Evolutionary conservation across 2,113 vertebrate genomes (phyloP), one percentile per base, ranked within the genome.

Genomic region (Willisornis vidua): DNA sequence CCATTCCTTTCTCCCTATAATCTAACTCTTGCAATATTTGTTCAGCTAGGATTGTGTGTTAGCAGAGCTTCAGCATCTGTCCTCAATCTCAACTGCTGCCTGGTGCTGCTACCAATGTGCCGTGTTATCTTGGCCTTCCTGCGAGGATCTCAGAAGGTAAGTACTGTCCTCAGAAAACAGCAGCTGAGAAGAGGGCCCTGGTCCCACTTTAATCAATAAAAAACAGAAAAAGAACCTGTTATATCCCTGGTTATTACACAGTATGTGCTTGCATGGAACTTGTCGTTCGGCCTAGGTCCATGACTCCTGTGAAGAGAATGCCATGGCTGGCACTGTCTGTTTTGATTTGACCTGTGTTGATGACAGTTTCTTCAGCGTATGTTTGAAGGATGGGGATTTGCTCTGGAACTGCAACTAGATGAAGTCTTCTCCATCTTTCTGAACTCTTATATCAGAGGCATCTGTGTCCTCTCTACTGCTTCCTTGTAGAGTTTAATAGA

Each of bases 61-160:
- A 99, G 99, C 98, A 98, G 99, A 98, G 99, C 99, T 23, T 99
- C 99, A 6, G 99, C 99, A 0, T 98, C 99, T 25, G 98, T 99
- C 83, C 98, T 99, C 79, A 99, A 99, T 97, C 95, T 99, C 95
- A 99, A 99, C 98, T 99, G 99, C 98, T 98, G 99, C 95, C 97
- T 99, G 49, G 98, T 99, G 85, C 98, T 99, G 79, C 92, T 99
- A 49, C 99, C 99, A 1, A 98, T 99, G 98, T 99, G 99, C 85
- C 98, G 99, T 29, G 98, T 98, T 18, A 92, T 99, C 86, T 93
- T 99, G 96, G 98, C 99, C 67, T 98, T 98, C 68, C 96, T 99
- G 57, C 96, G 99, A 92, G 99, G 99, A 83, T 98, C 98, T 52
- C 98, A 97, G 93, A 98, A 96, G 98, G 99, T 99, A 94, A 98